Percentiles rank a stretch among this genome's conserved stretches.
Conservation (phyloP, 2,113 vertebrate species). For the Danio rerio region DNA sequence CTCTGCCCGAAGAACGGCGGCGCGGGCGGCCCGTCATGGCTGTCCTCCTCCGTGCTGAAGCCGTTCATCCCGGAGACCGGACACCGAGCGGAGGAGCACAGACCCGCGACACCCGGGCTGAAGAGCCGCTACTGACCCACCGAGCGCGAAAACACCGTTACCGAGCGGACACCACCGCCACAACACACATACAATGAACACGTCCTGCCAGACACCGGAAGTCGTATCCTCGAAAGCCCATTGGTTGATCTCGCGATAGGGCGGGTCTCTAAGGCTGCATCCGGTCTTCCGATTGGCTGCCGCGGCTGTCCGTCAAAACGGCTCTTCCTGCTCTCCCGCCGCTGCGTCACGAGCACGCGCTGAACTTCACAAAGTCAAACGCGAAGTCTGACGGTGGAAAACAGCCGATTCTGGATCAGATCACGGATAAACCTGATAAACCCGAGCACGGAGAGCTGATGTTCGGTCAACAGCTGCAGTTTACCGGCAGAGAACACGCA, state of each 20-base stretch:
- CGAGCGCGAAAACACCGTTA: background rate
- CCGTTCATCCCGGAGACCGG: constrained; percentile 85
- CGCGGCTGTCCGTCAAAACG: constrained; percentile 32
- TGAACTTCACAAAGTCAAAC: no score
- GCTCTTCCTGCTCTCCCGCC: constrained; percentile 59
- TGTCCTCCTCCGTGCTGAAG: constrained; percentile 96
- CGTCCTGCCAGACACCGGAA: constrained; percentile 76
- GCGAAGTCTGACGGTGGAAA: no score
- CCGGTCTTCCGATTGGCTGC: constrained; percentile 50
- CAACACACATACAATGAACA: constrained; percentile 72
- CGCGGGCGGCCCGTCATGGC: constrained; percentile 89
- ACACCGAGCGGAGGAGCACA: background rate
- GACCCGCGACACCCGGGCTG: background rate
- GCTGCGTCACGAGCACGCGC: no score
- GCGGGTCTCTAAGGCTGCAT: constrained; percentile 33
- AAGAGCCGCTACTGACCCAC: background rate
- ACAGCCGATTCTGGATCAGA: no score
- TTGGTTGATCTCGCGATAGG: constrained; percentile 56
- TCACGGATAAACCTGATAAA: no score
- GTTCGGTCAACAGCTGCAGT: no score
- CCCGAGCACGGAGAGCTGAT: no score
- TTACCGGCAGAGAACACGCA: no score
- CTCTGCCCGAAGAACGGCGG: constrained; percentile 92
- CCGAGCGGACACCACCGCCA: constrained; percentile 50
- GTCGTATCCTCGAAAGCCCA: constrained; percentile 54